Evolutionary conservation across 2,113 vertebrate genomes (phyloP).

Genomic region (Ibidorhyncha struthersii): DNA sequence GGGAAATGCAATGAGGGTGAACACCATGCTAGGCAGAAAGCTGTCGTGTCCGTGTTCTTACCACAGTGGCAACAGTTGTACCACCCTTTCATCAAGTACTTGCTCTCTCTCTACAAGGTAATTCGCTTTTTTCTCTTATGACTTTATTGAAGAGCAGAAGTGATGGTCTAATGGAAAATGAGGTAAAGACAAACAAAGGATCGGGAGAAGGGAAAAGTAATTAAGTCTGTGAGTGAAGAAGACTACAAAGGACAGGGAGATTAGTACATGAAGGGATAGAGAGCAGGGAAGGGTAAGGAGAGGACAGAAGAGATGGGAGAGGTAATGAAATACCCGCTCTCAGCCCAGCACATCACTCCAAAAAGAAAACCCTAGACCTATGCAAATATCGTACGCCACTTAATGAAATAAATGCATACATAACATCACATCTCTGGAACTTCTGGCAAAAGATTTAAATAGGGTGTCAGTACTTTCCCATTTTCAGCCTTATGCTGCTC

Average conservation of each 20-base stretch:
- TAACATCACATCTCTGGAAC: neutral
- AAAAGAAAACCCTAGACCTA: neutral
- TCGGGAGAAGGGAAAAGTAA: neutral
- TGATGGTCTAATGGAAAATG: neutral
- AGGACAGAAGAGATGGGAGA: neutral
- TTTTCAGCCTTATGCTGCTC: neutral
- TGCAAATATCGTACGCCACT: neutral
- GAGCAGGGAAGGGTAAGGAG: neutral
- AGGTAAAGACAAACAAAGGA: neutral
- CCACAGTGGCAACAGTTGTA: neutral
- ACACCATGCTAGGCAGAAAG: neutral
- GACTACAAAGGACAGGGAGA: neutral
- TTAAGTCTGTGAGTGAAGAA: neutral
- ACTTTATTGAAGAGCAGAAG: neutral
- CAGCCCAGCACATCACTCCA: neutral
- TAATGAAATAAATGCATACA: neutral
- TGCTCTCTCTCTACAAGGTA: neutral
- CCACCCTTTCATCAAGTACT: neutral
- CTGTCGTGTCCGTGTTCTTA: neutral
- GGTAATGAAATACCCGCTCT: neutral
- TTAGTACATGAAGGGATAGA: neutral
- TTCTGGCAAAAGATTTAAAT: neutral
- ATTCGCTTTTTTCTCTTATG: neutral
- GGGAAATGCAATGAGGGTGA: neutral
- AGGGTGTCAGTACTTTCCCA: neutral